Evolutionary conservation across 2,797 vertebrate species (phyloP), one percentile per base, ranked within the genome.

Genomic region (Peromyscus aztecus): DNA sequence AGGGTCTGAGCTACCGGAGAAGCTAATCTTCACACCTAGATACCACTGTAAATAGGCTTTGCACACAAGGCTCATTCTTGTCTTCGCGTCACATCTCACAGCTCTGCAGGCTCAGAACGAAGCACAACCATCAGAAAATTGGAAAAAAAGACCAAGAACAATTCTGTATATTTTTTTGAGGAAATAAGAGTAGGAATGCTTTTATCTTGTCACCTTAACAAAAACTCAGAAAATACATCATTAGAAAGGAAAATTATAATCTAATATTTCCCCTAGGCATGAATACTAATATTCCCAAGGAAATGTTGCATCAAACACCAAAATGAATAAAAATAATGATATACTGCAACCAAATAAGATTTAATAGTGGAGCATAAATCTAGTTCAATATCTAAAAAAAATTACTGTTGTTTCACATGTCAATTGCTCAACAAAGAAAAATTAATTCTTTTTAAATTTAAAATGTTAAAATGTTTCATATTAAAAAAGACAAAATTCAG

Each of bases 371-470:
- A 61, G 65, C 71, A 14, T 12, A 94, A 94, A 40, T 2, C 13
- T 93, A 59, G n/a, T 57, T 80, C 31, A 17, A 52, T 11, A 87
- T 78, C 71, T 31, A 34, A 63, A 63, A 91, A 86, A 75, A 65
- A 24, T 61, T 90, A 77, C 59, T 93, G 12, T 85, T 86, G 82
- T 52, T 84, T 86, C 78, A 23, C 46, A 69, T 17, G 71, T 90
- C 23, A 89, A n/a, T 43, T 83, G 8, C 27, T 88, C 43, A 95
- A 76, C 27, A 94, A 84, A 14, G 27, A 83, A 97, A 83, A 78
- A 63, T 59, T 6, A 78, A 63, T 52, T 52, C 52, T 52, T 52
- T 52, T 52, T 14, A 14, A 52, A 52, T 52, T 52, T 52, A 52
- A 14, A 52, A 52, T 52, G 13, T 52, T 52, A 52, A 67, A 73